These are phyloP conservation scores for Monodelphis domestica DNA, from an alignment of 2,797 vertebrate genomes.

Conservation along the genomic window DNA sequence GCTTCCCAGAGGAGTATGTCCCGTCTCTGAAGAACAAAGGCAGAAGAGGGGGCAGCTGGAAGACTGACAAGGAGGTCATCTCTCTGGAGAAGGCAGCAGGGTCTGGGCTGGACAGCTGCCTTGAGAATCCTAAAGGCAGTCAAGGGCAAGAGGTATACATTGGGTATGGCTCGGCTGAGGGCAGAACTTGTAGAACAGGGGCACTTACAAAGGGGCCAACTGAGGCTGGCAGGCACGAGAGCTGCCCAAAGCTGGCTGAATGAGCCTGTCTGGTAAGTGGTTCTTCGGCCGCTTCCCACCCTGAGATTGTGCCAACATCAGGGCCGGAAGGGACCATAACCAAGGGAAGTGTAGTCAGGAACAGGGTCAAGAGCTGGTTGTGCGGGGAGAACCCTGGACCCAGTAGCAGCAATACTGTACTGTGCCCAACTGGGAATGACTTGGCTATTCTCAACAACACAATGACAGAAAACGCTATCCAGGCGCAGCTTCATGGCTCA, in stretches of 20 bases:
- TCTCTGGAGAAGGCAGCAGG: background rate
- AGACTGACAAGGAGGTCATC: background rate
- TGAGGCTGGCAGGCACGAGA: background rate
- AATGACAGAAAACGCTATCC: too few relatives aligned
- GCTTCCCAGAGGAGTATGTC: background rate
- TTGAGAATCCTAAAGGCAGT: too few relatives aligned
- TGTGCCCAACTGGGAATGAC: too few relatives aligned
- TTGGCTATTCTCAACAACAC: too few relatives aligned
- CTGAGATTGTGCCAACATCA: background rate
- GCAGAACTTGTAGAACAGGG: background rate
- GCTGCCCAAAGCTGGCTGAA: background rate
- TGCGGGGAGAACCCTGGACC: too few relatives aligned
- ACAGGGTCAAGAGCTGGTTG: too few relatives aligned
- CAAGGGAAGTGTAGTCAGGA: background rate
- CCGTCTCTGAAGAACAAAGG: background rate
- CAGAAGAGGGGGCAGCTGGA: background rate
- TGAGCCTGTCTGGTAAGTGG: too few relatives aligned
- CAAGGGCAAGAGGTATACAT: too few relatives aligned
- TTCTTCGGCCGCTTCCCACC: too few relatives aligned
- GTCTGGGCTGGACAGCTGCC: accelerated
- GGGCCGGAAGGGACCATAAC: background rate
- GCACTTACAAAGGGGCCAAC: background rate
- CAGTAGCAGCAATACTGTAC: too few relatives aligned
- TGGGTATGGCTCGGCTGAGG: background rate
- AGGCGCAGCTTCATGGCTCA: too few relatives aligned